Conservation (phyloP, 2,888 invertebrate genomes). For the Leucophenga montana region DNA sequence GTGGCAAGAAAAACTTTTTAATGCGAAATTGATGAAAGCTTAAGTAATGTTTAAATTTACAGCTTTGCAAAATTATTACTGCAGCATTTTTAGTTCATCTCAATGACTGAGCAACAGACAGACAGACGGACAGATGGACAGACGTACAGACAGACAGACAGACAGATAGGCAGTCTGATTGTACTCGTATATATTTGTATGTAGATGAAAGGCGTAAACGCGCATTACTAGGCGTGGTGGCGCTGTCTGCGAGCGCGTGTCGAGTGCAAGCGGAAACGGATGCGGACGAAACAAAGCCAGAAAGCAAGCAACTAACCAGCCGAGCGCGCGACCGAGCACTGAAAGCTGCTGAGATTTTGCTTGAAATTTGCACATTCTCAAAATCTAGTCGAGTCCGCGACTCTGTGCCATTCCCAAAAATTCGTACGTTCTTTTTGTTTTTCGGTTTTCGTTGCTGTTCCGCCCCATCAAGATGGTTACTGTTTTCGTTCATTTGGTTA, state of each 20-base stretch:
- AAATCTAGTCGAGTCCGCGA: not conserved
- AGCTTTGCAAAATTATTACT: constrained; percentile 34
- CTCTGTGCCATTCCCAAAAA: not conserved
- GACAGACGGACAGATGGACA: not conserved
- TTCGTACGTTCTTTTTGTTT: not conserved
- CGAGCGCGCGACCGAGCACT: not conserved
- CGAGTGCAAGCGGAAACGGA: constrained; percentile 21
- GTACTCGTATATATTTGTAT: not conserved
- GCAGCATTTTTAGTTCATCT: constrained; percentile 19
- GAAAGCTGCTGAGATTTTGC: not conserved
- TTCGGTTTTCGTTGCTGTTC: not conserved
- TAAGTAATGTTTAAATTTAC: constrained; percentile 41
- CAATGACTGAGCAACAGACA: constrained; percentile 9
- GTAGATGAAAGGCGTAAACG: constrained; percentile 1
- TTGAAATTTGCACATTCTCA: not conserved
- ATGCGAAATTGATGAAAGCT: constrained; percentile 42
- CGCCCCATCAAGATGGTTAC: not conserved
- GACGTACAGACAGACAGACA: not conserved
- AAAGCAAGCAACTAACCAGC: not conserved
- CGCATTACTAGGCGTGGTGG: constrained; percentile 6
- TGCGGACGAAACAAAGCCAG: constrained; percentile 7
- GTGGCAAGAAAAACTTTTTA: constrained; percentile 32
- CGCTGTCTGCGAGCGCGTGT: constrained; percentile 14
- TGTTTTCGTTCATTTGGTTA: no score
- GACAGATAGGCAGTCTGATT: not conserved